Base-by-base conservation (phyloP, 2,888 invertebrate species). In the Netelia fuscicornis region DNA sequence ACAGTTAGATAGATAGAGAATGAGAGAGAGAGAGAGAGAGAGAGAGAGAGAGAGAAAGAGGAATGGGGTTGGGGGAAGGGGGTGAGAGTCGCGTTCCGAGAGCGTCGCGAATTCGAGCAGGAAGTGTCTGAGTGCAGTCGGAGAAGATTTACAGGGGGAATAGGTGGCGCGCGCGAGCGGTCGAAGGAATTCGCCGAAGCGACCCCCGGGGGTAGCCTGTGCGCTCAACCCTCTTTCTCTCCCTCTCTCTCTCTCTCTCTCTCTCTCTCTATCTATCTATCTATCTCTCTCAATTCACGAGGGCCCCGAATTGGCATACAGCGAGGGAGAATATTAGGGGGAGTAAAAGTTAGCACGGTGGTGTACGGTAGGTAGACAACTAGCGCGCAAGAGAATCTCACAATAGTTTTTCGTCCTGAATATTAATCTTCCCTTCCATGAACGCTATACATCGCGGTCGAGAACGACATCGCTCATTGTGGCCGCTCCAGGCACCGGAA, bases 321-420 rank as follows among this genome's bases (percentile, higher is more conserved):
- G 65, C 79, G 70, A 77, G 56, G 68, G 58, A 77, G 75, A 70
- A 71, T 64, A 70, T 56, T 82, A 67, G 74, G 77, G 67, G 17
- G 37, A 75, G 20, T 48, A 42, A 44, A 62, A 23, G 77, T 81
- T 78, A 37, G 37, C 6, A 37, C 56, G 37, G 74, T 62, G 52
- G 56, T 48, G 17, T 65, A 20, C 30, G 20, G 58, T n/a, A 52
- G 74, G 62, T 11, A 68, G 74, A 56, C 64, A 60, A n/a, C 37
- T n/a, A 25, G 23, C 37, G 79, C 56, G 67, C 17, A 42, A 58
- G 76, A 25, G 56, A 77, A 71, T 65, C 37, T 68, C 77, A 84
- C 85, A 79, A 87, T 87, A 86, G 83, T 86, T 88, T 84, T 80
- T 72, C 86, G 78, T 77, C 78, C 77, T 81, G 85, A 87, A 87